phyloP scores from a whole-genome alignment of 2,888 invertebrate genomes.

The Lycocerus yunnanus region DNA sequence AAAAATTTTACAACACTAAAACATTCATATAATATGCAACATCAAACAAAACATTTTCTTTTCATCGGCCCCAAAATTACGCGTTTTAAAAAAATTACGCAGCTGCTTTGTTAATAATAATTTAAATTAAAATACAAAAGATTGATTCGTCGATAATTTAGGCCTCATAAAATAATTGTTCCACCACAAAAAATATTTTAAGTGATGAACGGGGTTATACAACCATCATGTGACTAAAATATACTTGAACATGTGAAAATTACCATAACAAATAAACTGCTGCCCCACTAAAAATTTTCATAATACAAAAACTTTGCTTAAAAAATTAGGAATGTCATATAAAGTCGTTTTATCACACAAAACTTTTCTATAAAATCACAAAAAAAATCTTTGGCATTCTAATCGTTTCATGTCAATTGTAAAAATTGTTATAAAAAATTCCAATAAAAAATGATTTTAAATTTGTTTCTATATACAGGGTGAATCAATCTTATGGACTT shows the following conservation, averaged over 20 bases:
- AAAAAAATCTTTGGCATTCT: constrained; percentile 16
- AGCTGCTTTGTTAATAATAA: background rate
- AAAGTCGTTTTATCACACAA: background rate
- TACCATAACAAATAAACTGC: background rate
- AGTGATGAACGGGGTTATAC: background rate
- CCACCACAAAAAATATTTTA: background rate
- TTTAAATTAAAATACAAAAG: background rate
- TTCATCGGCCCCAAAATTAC: background rate
- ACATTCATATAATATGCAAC: background rate
- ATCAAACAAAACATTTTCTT: background rate
- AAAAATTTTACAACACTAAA: background rate
- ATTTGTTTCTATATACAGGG: background rate
- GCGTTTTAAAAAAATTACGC: background rate
- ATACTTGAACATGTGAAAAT: background rate
- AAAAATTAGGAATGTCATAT: background rate
- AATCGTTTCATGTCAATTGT: background rate
- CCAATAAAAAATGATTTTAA: background rate
- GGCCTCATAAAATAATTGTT: background rate
- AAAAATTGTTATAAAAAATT: constrained; percentile 1
- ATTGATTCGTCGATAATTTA: background rate
- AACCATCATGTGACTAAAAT: background rate
- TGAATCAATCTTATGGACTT: background rate
- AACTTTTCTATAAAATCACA: constrained; percentile 4
- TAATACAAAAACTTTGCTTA: background rate
- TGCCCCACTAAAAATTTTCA: background rate